Base-by-base conservation (phyloP, 2,113 vertebrate genomes). In the Seriola quinqueradiata region DNA sequence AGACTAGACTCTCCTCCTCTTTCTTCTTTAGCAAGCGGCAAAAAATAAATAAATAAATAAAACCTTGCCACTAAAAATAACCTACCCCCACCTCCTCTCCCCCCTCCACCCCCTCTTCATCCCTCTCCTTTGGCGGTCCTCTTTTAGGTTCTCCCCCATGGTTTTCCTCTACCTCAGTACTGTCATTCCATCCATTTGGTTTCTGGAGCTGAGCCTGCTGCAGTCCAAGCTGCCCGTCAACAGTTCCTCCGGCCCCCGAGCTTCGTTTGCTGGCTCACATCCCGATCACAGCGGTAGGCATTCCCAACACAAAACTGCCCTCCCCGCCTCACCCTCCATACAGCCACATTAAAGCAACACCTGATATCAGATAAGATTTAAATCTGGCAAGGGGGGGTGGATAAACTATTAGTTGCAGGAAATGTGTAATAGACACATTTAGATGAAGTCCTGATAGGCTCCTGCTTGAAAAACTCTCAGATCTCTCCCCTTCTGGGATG, bases 161-260 rank as follows among this genome's bases (percentile, higher is more conserved):
- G 93, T 95, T 55, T 94, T 95, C 86, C 93, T 95, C 58, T 95
- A 95, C 86, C 94, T 95, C 72, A 93, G 94, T 79, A 94, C 94
- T 69, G 93, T 94, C 84, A 90, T 95, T 77, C 95, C 93, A 0
- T 95, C 94, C 58, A 93, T 95, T 87, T 96, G 95, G 94, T 95
- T 94, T 75, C 87, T 96, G 87, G 95, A 95, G 87, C 92, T 95
- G 4, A 94, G 92, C 87, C 89, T 94, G 88, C 85, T 95, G 59
- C 92, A 93, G 86, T 87, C 89, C 85, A 95, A 91, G 55, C 79
- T 90, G 67, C 86, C 92, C 13, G 75, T 85, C 88, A 94, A 94
- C 83, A 76, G 75, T 34, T 93, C 92, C 87, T 77, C 85, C 0
- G 74, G 85, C 79, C 81, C 81, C 78, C 1, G 92, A 92, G 69